Conservation (phyloP, 2,113 vertebrate species). For the Odontophorus gujanensis region DNA sequence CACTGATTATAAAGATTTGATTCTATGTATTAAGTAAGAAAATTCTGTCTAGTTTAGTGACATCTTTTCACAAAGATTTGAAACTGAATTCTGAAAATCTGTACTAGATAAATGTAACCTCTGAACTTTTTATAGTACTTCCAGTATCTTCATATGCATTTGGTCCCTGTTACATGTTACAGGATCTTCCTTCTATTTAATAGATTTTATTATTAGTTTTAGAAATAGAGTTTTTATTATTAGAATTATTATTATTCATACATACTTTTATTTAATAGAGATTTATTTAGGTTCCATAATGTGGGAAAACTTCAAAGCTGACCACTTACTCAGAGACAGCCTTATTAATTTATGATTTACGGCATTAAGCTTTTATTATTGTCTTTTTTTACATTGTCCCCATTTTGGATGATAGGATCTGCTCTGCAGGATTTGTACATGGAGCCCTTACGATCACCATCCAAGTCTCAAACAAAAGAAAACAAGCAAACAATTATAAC, state of each 20-base stretch:
- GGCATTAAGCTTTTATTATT: not conserved
- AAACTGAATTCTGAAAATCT: not conserved
- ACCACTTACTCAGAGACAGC: not conserved
- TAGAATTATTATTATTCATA: too few relatives aligned
- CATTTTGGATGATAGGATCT: not conserved
- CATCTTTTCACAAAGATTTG: not conserved
- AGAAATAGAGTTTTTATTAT: too few relatives aligned
- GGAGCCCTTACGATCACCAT: not conserved
- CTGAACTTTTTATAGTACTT: not conserved
- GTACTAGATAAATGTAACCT: too few relatives aligned
- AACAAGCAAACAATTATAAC: not conserved
- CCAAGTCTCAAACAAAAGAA: not conserved
- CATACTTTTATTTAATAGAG: too few relatives aligned
- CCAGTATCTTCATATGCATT: not conserved
- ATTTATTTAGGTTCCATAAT: not conserved
- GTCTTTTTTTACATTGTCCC: not conserved
- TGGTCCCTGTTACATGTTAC: not conserved
- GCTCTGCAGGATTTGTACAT: not conserved
- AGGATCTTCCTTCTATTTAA: not conserved
- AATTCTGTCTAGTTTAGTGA: not conserved
- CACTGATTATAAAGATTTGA: not conserved
- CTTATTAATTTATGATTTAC: not conserved
- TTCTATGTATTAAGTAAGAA: not conserved
- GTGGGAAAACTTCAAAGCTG: not conserved
- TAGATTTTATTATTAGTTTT: too few relatives aligned